Conservation (phyloP, 2,113 vertebrate genomes). For the Isichthys henryi region DNA sequence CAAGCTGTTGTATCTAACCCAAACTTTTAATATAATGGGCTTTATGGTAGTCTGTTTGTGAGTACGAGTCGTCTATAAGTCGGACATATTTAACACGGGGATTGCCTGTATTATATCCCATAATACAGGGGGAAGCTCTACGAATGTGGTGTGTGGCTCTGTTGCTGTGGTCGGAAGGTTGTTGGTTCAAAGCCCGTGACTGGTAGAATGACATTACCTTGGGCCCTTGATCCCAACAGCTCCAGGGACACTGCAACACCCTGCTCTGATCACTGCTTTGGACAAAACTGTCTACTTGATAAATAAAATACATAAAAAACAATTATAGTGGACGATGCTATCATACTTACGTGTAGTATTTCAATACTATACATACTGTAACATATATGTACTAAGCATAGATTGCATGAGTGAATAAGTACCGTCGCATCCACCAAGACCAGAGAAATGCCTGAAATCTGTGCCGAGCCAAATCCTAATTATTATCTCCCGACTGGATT, state of each 20-base stretch:
- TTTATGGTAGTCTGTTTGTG: not conserved
- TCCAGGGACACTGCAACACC: not conserved
- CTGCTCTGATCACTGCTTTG: not conserved
- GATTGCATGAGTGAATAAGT: no score
- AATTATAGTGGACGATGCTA: not conserved
- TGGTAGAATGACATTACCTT: not conserved
- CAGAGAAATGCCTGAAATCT: not conserved
- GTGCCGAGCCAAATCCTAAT: not conserved
- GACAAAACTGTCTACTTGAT: not conserved
- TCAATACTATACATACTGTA: not conserved
- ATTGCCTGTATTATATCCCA: not conserved
- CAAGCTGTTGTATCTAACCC: not conserved
- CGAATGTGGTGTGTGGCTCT: not conserved
- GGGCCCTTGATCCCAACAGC: not conserved
- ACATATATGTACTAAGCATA: not conserved
- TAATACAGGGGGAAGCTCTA: not conserved
- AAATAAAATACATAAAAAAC: not conserved
- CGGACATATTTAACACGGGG: not conserved
- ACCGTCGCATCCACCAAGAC: not conserved
- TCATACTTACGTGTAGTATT: not conserved
- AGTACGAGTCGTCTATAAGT: not conserved
- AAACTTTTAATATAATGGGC: not conserved
- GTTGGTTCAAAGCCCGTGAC: not conserved
- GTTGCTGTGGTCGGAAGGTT: not conserved
- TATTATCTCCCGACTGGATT: not conserved